Evolutionary conservation across 2,797 vertebrate genomes (phyloP), one percentile per base, ranked within the genome.

Genomic region (Tympanoctomys barrerae): DNA sequence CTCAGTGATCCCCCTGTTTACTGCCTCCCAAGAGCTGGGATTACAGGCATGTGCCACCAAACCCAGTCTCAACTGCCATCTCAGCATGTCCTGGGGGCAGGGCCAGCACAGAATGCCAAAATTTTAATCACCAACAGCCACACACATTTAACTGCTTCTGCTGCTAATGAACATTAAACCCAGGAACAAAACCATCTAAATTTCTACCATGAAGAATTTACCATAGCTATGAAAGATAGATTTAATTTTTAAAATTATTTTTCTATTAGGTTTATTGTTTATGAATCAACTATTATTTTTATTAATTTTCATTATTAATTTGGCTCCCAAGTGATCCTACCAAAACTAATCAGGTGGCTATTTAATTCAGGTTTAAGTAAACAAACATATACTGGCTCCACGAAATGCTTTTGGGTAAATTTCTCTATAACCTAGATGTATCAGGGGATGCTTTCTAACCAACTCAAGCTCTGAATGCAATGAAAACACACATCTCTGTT

Each of bases 281-380:
- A 70, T 39, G 8, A 90, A 22, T 10, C 62, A 80, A 83, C 0
- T 64, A 75, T 49, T 93, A 64, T 83, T 94, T 90, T 94, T 42
- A 78, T 77, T 80, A 64, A 90, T 88, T 93, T 78, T 66, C 31
- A 79, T 86, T 90, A 95, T 66, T 77, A 64, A 71, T 14, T 16
- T 92, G 24, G 22, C 33, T 94, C 70, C 59, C 16, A 8, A 89
- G 59, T 3, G 46, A 88, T 46, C 54, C 54, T 46, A 86, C 61
- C 73, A 71, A 95, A 96, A 84, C 89, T 87, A 87, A 59, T 77
- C 62, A 80, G 78, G 18, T 36, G 28, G 28, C 42, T 87, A 79
- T 91, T 95, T 89, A 95, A 88, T 70, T 92, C 33, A 91, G 12
- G 39, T 28, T 81, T 87, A 94, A 64, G 52, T 9, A 88, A 83